These are phyloP conservation scores for Scolanthus callimorphus DNA, from an alignment of 92 coral and sea anemone species.

Conservation along the genomic window DNA sequence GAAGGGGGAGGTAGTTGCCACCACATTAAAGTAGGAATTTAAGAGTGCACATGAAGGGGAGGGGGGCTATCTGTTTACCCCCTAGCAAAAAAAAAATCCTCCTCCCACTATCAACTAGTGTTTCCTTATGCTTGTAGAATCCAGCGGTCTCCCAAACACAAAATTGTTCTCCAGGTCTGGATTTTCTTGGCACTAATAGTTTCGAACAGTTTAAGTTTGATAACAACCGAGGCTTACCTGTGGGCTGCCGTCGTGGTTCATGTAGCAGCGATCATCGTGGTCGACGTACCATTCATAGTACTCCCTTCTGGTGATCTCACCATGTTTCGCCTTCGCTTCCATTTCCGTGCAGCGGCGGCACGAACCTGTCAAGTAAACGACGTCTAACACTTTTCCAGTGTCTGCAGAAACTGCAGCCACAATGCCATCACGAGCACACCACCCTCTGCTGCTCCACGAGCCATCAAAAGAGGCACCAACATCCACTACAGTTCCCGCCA, in stretches of 20 bases:
- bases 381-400: constrained; percentile 51
- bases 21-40: too few relatives aligned
- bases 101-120: too few relatives aligned
- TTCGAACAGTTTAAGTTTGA: too few relatives aligned
- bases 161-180: too few relatives aligned
- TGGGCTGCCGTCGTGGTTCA: background rate
- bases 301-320: background rate
- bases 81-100: too few relatives aligned
- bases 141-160: too few relatives aligned
- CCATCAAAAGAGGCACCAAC: constrained; percentile 38
- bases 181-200: too few relatives aligned
- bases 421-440: constrained; percentile 38
- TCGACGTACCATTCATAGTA: background rate
- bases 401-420: constrained; percentile 41
- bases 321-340: constrained; percentile 5
- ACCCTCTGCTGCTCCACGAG: constrained; percentile 54
- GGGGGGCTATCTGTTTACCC: too few relatives aligned
- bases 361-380: constrained; percentile 22
- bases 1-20: too few relatives aligned
- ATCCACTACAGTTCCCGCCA: constrained; percentile 15
- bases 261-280: background rate
- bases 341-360: constrained; percentile 23
- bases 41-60: too few relatives aligned
- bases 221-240: background rate
- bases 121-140: too few relatives aligned